Conservation (phyloP, 2,797 vertebrate genomes). For the Aphelocoma californica region DNA sequence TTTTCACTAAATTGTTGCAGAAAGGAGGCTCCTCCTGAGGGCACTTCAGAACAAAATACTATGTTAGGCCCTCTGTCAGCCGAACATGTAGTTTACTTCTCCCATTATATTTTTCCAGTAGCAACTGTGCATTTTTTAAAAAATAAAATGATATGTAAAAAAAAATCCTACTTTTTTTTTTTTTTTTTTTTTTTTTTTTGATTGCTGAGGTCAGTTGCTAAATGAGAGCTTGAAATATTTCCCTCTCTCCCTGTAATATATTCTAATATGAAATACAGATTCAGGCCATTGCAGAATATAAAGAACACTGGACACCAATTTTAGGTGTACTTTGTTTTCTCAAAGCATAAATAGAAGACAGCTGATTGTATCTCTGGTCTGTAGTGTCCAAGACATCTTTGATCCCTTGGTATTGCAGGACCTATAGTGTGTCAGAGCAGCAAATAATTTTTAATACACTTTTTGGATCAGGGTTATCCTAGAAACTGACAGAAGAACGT, state of each 20-base stretch:
- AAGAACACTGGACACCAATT: neutral
- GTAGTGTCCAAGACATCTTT: neutral
- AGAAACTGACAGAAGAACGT: neutral
- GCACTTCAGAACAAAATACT: neutral
- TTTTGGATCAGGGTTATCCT: neutral
- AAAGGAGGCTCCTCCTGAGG: neutral
- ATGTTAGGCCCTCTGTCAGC: neutral
- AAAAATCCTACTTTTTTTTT: neutral
- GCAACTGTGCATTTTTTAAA: neutral
- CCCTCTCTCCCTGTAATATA: neutral
- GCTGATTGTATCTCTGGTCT: neutral
- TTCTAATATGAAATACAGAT: slow-evolving; percentile 3
- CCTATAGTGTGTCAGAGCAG: neutral
- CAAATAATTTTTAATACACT: neutral
- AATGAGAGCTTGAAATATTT: slow-evolving; percentile 1
- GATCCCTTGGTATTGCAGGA: neutral
- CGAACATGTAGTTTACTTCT: neutral
- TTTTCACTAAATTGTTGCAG: neutral
- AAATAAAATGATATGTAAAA: neutral
- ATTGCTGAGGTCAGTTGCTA: neutral
- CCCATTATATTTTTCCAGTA: neutral
- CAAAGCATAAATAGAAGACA: neutral
- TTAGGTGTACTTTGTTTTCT: neutral
- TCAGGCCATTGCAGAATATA: slow-evolving; percentile 33
- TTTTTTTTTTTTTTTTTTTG: neutral